Base-by-base conservation (phyloP, 2,888 invertebrate species). In the Augiades crinisus region DNA sequence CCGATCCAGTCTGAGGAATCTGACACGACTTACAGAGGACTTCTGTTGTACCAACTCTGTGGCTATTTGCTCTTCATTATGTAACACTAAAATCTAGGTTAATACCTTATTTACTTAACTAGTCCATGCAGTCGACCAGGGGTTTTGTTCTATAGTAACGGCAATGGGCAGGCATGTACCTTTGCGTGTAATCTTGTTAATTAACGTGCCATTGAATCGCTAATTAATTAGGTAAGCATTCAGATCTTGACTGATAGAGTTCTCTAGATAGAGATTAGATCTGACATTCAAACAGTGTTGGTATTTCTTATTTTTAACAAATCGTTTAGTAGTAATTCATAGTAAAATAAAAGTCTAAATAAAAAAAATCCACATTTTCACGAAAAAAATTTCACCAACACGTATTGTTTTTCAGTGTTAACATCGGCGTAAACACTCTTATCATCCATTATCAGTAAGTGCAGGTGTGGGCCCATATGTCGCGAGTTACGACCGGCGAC, bases 401-500 rank as follows among this genome's bases (percentile, higher is more conserved):
- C n/a, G 10, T 12, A 19, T 10, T 30, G 16, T 12, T 43, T 24
- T 31, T 10, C 10, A 13, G 19, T 30, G 43, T 30, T 13, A 27
- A 22, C 21, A 24, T 37, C 10, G 10, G 40, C 7, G 47, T 49
- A 49, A 49, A 49, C 47, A 49, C 38, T 41, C 38, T 58, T 60
- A 60, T 58, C 56, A 59, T 33, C 47, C 41, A 37, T 50, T 58
- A 60, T 60, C 56, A 55, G 31, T 49, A 22, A 38, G 6, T 30
- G 19, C n/a, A 38, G 19, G 5, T n/a, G n/a, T n/a, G 10, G 19
- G n/a, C 10, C 8, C 21, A 13, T 22, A 5, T 36, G 13, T 10
- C 19, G 27, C 41, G 6, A 47, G 31, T 43, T 33, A 50, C 30
- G 7, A 16, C 10, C 7, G 22, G 7, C 31, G 22, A 22, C 47